These are phyloP conservation scores for Drepana falcataria DNA, from an alignment of 2,888 invertebrate species.

Conservation along the genomic window DNA sequence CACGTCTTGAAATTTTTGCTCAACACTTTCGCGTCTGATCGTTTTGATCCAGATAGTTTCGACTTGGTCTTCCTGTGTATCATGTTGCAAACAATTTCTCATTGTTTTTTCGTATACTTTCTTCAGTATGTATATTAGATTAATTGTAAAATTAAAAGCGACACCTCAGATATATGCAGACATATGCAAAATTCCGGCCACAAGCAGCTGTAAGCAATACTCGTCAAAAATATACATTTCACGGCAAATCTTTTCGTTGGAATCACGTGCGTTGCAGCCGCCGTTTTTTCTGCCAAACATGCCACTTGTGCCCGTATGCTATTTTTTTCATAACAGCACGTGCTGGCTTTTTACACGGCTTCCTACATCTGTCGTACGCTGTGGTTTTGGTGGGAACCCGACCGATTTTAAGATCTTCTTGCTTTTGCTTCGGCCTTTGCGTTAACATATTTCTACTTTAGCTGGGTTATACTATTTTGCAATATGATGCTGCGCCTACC, in stretches of 20 bases:
- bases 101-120: no score
- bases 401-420: slow-evolving; percentile 23
- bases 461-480: slow-evolving; percentile 53
- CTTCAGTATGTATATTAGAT: no score
- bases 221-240: slow-evolving; percentile 52
- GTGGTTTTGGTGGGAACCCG: slow-evolving; percentile 54
- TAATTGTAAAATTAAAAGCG: no score
- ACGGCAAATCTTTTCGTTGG: slow-evolving; percentile 41
- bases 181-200: neutral
- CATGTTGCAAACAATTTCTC: no score
- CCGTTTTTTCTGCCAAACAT: slow-evolving; percentile 49
- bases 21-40: no score
- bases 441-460: slow-evolving; percentile 21
- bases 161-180: slow-evolving; percentile 5
- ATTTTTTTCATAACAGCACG: slow-evolving; percentile 67
- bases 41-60: no score
- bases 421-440: slow-evolving; percentile 1
- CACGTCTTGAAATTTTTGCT: no score
- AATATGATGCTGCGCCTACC: slow-evolving; percentile 71
- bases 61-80: no score
- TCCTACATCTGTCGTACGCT: slow-evolving; percentile 75
- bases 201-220: slow-evolving; percentile 34
- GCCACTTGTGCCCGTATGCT: slow-evolving; percentile 75
- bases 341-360: slow-evolving; percentile 65
- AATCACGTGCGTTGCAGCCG: slow-evolving; percentile 47